Evolutionary conservation across 2,888 invertebrate species (phyloP), one percentile per base, ranked within the genome.

Genomic region (Rhimphoctona megacephalus): DNA sequence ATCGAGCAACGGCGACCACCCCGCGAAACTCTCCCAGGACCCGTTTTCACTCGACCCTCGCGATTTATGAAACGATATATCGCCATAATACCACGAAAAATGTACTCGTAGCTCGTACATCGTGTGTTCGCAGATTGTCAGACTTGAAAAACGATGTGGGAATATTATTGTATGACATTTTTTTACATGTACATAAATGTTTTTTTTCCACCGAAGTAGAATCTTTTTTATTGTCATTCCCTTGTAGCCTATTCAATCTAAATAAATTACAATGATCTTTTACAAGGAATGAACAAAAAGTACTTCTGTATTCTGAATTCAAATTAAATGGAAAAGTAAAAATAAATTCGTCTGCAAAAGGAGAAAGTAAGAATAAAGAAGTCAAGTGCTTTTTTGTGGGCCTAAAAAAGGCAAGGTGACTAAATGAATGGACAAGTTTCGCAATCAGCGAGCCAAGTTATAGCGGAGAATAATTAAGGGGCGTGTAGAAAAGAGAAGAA

Each of bases 401-500:
- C n/a, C 33, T 52, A 9, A 36, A 73, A 73, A 73, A 52, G 72
- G 52, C n/a, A 11, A 19, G 33, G 72, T 7, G 72, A 52, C 72
- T n/a, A 52, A 73, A 73, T 17, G 54, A 73, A 73, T 73, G 54
- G 33, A 72, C 30, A 73, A 73, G 73, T 73, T 73, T 73, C 73
- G 73, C 54, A 73, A 73, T 73, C 73, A 73, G 36, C 54, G 54
- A 73, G 54, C 1, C 54, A 52, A 73, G n/a, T 36, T 73, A 57
- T 22, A 73, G 9, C 25, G 22, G 30, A 72, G 30, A 33, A 52
- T 54, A 49, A 52, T 30, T 19, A 54, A 73, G 36, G 54, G 30
- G 52, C 61, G 30, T 17, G 33, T 49, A 14, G 30, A 36, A 11
- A 54, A 72, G 30, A 70, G 17, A 33, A 52, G 19, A 36, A 54